Evolutionary conservation across 2,888 invertebrate genomes (phyloP), one percentile per base, ranked within the genome.

Genomic region (Bimastos eiseni): DNA sequence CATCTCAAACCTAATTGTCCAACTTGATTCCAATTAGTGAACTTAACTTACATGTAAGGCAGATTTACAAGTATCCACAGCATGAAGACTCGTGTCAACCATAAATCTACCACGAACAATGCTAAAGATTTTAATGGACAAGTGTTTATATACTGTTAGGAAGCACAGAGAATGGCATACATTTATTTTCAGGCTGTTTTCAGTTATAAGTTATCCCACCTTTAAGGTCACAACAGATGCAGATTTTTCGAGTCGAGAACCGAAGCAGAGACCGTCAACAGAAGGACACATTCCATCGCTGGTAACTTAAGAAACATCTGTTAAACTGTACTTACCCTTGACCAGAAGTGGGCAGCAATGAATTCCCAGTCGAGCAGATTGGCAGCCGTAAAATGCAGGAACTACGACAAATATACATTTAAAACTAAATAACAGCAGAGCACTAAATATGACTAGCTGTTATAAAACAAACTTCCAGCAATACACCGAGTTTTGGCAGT

Each of bases 341-440:
- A 86, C 86, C 86, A 86, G 86, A 86, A 86, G 37, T 86, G 86
- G 24, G 86, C 37, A 86, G 86, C 86, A 34, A 86, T 86, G 37
- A 86, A 86, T 33, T 86, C 86, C 34, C 86, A 36, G 86, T 86
- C 86, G 1, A 86, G 86, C 86, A 86, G 36, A 86, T 37, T 34
- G 37, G 37, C 86, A 86, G 86, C 86, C 36, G 86, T 86, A 37
- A 86, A 86, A 86, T 86, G 86, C 86, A 86, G 24, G 37, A 86
- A 86, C 86, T 86, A 86, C 30, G 0, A 86, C 24, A 86, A 86
- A 86, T 24, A n/a, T 70, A 8, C n/a, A 70, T 6, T 70, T 70
- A 70, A 30, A 70, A 30, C 8, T 70, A n/a, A 70, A 70, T 70
- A 70, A 30, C 70, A n/a, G 49, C 70, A 11, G n/a, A 70, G n/a